Evolutionary conservation across 2,888 invertebrate species (phyloP).

Genomic region (Baccha elongata): DNA sequence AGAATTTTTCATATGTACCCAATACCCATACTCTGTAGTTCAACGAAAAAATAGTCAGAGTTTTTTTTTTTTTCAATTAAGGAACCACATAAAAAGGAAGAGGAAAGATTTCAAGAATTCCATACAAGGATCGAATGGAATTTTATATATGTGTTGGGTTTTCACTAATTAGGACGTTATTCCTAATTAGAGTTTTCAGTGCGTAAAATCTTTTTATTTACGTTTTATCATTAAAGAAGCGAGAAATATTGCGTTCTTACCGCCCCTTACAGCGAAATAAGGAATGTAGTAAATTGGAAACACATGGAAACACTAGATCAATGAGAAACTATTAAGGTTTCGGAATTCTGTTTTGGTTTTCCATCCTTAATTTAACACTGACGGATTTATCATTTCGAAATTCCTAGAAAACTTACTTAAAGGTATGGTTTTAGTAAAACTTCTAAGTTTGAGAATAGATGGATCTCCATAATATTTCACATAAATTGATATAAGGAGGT

Average conservation of each 20-base stretch:
- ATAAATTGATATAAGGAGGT: no score
- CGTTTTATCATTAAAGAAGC: conserved; percentile 43
- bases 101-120: conserved; percentile 44
- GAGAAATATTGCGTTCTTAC: conserved; percentile 42
- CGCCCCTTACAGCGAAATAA: no score
- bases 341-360: no score
- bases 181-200: conserved; percentile 64
- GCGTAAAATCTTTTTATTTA: conserved; percentile 38
- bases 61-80: conserved; percentile 49
- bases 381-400: no score
- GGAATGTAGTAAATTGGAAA: conserved; percentile 12
- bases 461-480: no score
- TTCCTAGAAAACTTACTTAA: no score
- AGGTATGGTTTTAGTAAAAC: no score
- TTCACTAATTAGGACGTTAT: conserved; percentile 68
- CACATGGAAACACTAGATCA: conserved; percentile 25
- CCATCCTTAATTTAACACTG: no score
- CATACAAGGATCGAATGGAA: conserved; percentile 64
- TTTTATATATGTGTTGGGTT: conserved; percentile 58
- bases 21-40: conserved; percentile 8
- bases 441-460: no score
- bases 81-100: conserved; percentile 17
- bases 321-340: neutral
- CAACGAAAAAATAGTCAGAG: conserved; percentile 15
- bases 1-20: neutral